Evolutionary conservation across 2,113 vertebrate species (phyloP), one percentile per base, ranked within the genome.

Genomic region (Cygnus buccinator): DNA sequence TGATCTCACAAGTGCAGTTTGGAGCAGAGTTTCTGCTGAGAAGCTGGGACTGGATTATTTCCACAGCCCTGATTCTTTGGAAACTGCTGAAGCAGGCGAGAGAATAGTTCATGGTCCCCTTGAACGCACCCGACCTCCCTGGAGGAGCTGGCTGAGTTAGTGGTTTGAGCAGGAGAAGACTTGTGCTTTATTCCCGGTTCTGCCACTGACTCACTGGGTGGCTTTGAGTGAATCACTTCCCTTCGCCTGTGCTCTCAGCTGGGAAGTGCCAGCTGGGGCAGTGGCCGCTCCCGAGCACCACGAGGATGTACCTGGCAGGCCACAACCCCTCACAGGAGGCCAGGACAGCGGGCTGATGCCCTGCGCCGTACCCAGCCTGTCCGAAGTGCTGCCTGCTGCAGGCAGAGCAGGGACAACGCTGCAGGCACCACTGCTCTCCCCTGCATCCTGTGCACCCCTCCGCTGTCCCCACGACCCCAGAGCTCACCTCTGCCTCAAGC

Each of bases 141-240:
- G 4, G 81, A 90, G 82, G 83, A 82, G 67, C 54, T 90, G 92
- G 71, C 54, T 82, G 77, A 75, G 58, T 62, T 67, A 81, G 44
- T 44, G 57, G 62, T 75, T 89, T 87, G 77, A 89, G 87, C 77
- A 87, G 75, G 70, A 84, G 76, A 90, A 91, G 78, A 61, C 75
- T 90, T 94, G 84, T 58, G 78, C 84, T 95, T 79, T 91, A 89
- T 85, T 95, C 62, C 77, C 74, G 79, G 43, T 54, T 91, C 91
- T 95, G 57, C 74, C 78, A 79, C 78, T 48, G 63, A 79, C 91
- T 95, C 58, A 35, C 61, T 91, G 66, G 54, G 66, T 84, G 77
- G 84, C 83, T 87, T 22, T 61, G 39, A 87, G 77, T 74, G 85
- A 91, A 95, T 88, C 88, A 76, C 44, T 93, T 92, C 91, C 63